Evolutionary conservation across 2,797 vertebrate species (phyloP).

Genomic region (Capromys pilorides): DNA sequence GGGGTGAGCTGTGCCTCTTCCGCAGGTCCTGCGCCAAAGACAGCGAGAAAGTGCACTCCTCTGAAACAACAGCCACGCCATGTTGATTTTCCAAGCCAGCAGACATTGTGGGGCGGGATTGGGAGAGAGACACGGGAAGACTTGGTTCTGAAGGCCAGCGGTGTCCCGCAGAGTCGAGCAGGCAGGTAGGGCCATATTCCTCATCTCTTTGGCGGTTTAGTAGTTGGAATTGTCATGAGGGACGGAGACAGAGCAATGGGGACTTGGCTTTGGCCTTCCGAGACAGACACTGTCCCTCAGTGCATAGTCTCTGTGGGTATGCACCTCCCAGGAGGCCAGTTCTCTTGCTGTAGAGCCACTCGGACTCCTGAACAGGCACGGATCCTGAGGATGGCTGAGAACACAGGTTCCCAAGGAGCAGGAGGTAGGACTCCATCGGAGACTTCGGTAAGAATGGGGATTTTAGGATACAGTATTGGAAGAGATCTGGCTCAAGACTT

Average conservation of each 20-base stretch:
- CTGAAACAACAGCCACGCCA: constrained; percentile 61
- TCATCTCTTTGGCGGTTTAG: not conserved
- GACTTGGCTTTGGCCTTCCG: too few species aligned
- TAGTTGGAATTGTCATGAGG: not conserved
- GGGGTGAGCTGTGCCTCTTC: constrained; percentile 23
- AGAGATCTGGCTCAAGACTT: not conserved
- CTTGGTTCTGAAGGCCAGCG: not conserved
- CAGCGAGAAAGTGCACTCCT: not conserved
- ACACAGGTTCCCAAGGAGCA: not conserved
- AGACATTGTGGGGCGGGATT: constrained; percentile 45
- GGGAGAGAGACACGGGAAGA: not conserved
- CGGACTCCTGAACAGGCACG: fast-evolving
- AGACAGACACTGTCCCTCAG: not conserved
- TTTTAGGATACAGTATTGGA: not conserved
- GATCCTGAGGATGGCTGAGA: not conserved
- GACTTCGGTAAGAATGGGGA: not conserved
- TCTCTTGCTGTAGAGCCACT: fast-evolving
- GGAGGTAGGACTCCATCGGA: not conserved
- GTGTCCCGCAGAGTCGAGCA: fast-evolving
- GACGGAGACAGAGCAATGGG: not conserved
- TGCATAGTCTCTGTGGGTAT: fast-evolving
- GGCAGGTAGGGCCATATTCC: not conserved
- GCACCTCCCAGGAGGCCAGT: not conserved
- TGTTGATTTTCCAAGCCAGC: constrained; percentile 50
- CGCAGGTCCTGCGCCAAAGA: constrained; percentile 55